Base-by-base conservation (phyloP, 2,888 invertebrate species). In the Iphiclides podalirius region DNA sequence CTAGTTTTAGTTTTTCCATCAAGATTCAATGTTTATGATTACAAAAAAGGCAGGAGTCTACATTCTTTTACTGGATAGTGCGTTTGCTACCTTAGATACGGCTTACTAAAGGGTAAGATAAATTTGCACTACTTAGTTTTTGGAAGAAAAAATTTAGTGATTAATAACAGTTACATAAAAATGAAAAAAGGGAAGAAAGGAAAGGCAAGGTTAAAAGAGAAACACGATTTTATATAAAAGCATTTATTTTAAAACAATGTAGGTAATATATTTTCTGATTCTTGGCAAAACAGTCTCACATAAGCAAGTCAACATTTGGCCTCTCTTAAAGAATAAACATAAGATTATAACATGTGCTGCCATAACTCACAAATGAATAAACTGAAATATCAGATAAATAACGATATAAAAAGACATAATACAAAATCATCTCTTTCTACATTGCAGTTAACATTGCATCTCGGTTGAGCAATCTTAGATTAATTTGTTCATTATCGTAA, bases 221-320 rank as follows among this genome's bases (percentile, higher is more conserved):
- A 46, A 54, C 11, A 36, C 43, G 26, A 12, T 44, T 74, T 82
- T 83, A 86, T 88, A 88, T 81, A 88, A 88, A 88, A 88, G 88
- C 88, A 87, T 88, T 87, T 88, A 88, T 87, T 88, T 88, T 85
- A 87, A 88, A 88, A 88, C 88, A 88, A 87, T 86, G 88, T 88
- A 87, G 86, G 87, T 88, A 88, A 88, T 88, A 88, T 87, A 87
- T 85, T 87, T 88, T 87, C 86, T 86, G 86, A 88, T 87, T 88
- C 87, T 88, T 88, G 88, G 88, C 88, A 88, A 88, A 88, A 88
- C 88, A 88, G 88, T 88, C 88, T 88, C 87, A 88, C 87, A 80
- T 86, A 86, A 88, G 88, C 88, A 88, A 88, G 87, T 88, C 87
- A 86, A 88, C 87, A 88, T 88, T 88, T 88, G 88, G 88, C 88